These are phyloP conservation scores for Leptura quadrifasciata DNA, from an alignment of 2,888 invertebrate species.

Conservation along the genomic window DNA sequence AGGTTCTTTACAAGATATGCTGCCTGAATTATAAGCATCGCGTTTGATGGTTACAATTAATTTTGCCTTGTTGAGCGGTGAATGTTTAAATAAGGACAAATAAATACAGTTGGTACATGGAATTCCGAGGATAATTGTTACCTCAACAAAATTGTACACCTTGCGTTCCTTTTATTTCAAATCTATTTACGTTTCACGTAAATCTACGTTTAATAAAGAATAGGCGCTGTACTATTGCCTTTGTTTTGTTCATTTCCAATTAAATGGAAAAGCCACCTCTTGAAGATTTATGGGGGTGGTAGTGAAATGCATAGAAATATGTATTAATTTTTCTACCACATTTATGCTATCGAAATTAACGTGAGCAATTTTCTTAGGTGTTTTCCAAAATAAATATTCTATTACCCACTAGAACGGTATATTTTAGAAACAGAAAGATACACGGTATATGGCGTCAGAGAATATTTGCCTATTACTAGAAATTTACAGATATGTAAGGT, in stretches of 20 bases:
- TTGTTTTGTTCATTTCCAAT: neutral
- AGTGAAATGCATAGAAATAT: no score
- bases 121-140: constrained; percentile 27
- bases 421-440: no score
- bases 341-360: no score
- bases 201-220: neutral
- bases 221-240: neutral
- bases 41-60: constrained; percentile 45
- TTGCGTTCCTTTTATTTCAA: neutral
- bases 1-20: constrained; percentile 32
- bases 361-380: no score
- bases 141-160: neutral
- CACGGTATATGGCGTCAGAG: no score
- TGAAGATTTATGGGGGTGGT: no score
- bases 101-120: constrained; percentile 18
- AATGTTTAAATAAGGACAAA: constrained; percentile 16
- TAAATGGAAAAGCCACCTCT: no score
- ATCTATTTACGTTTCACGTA: neutral
- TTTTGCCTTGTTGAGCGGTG: constrained; percentile 25
- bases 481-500: neutral
- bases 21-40: constrained; percentile 44
- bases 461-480: neutral
- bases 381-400: no score
- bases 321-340: no score
- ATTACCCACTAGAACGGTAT: no score